Conservation (phyloP, 1,140 invertebrate genomes). For the Dryas iulia region DNA sequence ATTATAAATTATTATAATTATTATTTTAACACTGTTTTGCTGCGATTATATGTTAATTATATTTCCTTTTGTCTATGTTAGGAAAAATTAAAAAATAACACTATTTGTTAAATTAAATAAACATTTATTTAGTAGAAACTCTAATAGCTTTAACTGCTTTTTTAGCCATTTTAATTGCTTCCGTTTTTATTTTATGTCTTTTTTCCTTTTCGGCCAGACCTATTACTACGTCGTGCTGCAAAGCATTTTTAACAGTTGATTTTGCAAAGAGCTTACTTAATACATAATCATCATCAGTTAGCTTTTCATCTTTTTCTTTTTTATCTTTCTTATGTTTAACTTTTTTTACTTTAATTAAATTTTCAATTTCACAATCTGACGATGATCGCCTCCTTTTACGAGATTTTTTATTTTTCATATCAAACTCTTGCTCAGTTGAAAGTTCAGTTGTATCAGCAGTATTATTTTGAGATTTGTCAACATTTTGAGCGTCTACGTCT, state of each 20-base stretch:
- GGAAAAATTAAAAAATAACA: background rate
- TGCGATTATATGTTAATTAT: too few species aligned
- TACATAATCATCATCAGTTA: conserved; percentile 81
- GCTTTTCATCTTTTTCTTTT: conserved; percentile 47
- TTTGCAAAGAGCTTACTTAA: conserved; percentile 82
- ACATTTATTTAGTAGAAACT: conserved; percentile 71
- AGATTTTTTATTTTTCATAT: conserved; percentile 20
- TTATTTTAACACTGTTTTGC: too few species aligned
- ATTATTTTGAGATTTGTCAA: background rate
- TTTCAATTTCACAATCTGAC: conserved; percentile 52
- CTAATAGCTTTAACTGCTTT: conserved; percentile 79
- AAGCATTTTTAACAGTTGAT: conserved; percentile 80
- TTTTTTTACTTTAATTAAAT: conserved; percentile 64
- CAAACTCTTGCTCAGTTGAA: background rate
- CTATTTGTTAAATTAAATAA: background rate
- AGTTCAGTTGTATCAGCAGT: background rate
- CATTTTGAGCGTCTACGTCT: background rate
- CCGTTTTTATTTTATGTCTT: conserved; percentile 75
- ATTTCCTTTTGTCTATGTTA: too few species aligned
- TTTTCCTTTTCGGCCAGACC: conserved; percentile 77
- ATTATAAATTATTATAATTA: too few species aligned
- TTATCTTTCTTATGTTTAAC: conserved; percentile 60
- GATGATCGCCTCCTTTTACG: conserved; percentile 51
- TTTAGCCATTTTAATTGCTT: conserved; percentile 77
- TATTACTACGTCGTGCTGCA: conserved; percentile 81